Percentiles rank a stretch among this genome's conserved stretches.
Conservation (phyloP, 37 sponge, comb jelly and placozoan species). For the Spongilla lacustris region DNA sequence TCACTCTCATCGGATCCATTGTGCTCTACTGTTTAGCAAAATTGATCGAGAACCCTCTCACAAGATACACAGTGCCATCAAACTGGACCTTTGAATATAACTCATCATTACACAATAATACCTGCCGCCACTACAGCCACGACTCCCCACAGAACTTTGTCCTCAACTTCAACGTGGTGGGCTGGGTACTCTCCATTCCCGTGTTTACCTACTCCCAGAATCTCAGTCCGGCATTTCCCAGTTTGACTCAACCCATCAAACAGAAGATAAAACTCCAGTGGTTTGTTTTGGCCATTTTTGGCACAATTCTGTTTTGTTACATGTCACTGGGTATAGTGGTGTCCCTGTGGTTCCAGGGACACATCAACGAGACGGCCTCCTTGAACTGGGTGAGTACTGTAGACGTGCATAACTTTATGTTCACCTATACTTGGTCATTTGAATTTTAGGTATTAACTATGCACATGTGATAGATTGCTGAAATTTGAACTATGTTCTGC, state of each 20-base stretch:
- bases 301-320: constrained; percentile 48
- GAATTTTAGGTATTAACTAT: no score
- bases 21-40: constrained; percentile 23
- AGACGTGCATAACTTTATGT: no score
- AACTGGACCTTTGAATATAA: neutral
- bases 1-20: constrained; percentile 48
- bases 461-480: no score
- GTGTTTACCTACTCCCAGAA: constrained; percentile 80
- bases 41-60: neutral
- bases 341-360: constrained; percentile 69
- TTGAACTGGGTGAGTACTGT: constrained; percentile 91
- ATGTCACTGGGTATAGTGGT: constrained; percentile 74
- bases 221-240: constrained; percentile 74
- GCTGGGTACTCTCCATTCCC: constrained; percentile 81
- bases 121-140: neutral
- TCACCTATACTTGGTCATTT: no score
- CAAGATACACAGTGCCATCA: neutral
- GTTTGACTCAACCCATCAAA: constrained; percentile 73
- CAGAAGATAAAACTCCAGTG: constrained; percentile 60
- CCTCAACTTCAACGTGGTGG: constrained; percentile 5
- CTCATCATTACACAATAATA: neutral
- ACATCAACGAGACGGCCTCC: constrained; percentile 75
- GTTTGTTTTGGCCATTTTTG: constrained; percentile 62
- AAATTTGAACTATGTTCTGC: no score
- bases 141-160: neutral